phyloP scores from a whole-genome alignment of 2,888 invertebrate genomes.

The Cheilosia vernalis region DNA sequence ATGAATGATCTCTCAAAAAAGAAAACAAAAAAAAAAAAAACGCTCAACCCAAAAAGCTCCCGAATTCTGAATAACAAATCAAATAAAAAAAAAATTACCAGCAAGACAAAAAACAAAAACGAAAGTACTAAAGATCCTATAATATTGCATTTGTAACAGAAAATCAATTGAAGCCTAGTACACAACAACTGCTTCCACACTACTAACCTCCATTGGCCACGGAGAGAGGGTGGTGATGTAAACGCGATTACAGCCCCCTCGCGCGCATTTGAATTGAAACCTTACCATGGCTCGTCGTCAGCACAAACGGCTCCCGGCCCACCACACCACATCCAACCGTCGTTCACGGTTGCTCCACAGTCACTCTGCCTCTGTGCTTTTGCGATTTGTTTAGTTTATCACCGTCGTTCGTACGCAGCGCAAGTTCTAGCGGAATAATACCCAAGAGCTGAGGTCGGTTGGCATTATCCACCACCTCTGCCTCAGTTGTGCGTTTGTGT shows the following conservation, averaged over 20 bases:
- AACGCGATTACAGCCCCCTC: slow-evolving; percentile 72
- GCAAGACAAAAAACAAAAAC: slow-evolving; percentile 1
- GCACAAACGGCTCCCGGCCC: slow-evolving; percentile 31
- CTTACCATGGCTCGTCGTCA: slow-evolving; percentile 53
- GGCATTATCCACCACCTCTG: slow-evolving; percentile 71
- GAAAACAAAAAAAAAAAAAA: slow-evolving; percentile 20
- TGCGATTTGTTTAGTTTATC: slow-evolving; percentile 78
- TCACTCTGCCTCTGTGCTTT: slow-evolving; percentile 52
- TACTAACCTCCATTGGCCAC: slow-evolving; percentile 56
- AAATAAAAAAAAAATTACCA: background rate
- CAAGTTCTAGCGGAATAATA: slow-evolving; percentile 73
- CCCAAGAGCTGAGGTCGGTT: slow-evolving; percentile 68
- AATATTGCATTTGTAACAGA: slow-evolving; percentile 62
- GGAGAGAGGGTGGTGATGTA: slow-evolving; percentile 44
- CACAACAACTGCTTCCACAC: slow-evolving; percentile 28
- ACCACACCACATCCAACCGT: background rate
- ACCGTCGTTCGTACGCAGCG: slow-evolving; percentile 78
- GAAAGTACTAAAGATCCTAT: slow-evolving; percentile 14
- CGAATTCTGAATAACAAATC: slow-evolving; percentile 6
- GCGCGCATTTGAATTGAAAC: slow-evolving; percentile 69
- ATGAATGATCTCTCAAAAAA: slow-evolving; percentile 42
- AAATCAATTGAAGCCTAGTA: slow-evolving; percentile 67
- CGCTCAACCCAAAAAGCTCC: slow-evolving; percentile 51
- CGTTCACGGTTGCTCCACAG: slow-evolving; percentile 40
- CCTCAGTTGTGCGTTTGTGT: slow-evolving; percentile 66